A percentile compares a stretch with the other conserved stretches of the same genome.
phyloP scores from a whole-genome alignment of 2,113 vertebrate species.

The Mobula hypostoma region DNA sequence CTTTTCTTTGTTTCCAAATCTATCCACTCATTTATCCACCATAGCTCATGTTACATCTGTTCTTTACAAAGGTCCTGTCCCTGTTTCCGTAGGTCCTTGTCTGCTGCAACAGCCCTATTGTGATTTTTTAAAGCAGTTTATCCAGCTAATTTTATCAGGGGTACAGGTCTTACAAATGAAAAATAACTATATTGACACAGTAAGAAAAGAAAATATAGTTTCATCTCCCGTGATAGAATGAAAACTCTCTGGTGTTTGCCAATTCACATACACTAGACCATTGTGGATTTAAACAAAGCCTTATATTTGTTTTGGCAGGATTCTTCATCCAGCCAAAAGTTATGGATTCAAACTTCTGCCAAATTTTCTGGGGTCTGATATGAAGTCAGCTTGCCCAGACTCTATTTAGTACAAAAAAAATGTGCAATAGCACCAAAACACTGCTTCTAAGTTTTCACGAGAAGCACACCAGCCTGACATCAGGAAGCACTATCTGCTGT shows the following conservation, averaged over 20 bases:
- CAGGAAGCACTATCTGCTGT: too few relatives aligned
- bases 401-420: neutral
- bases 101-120: neutral
- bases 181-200: neutral
- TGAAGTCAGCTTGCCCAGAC: neutral
- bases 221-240: neutral
- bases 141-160: neutral
- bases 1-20: conserved; percentile 14
- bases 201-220: neutral
- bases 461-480: neutral
- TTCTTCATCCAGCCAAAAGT: neutral
- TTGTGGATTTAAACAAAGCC: neutral
- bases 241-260: neutral
- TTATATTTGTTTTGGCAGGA: neutral
- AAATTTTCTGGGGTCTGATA: neutral
- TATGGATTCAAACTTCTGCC: neutral
- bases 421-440: neutral
- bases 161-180: neutral
- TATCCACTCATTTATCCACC: neutral
- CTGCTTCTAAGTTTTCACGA: neutral
- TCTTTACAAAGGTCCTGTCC: neutral
- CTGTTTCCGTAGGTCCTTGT: neutral
- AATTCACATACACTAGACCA: neutral
- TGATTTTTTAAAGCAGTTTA: neutral
- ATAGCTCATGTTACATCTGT: neutral